Base-by-base conservation (phyloP, 2,888 invertebrate species). In the Sinhomidia bicolor region DNA sequence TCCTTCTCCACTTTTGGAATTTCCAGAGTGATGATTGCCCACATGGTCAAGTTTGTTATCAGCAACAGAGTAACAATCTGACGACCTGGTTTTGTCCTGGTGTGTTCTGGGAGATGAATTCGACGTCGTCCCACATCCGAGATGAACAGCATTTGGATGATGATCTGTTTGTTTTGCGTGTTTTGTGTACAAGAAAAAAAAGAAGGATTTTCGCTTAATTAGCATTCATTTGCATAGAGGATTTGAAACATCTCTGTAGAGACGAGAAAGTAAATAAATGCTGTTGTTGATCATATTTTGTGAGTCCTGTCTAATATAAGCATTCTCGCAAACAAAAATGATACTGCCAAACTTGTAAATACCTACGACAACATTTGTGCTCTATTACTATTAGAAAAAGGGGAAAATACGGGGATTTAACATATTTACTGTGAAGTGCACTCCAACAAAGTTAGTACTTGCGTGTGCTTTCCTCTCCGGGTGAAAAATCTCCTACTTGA, bases 1-100 rank as follows among this genome's bases (percentile, higher is more conserved):
- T 98, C 98, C 92, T 97, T 97, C 93, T 97, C 96, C 90, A 98
- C 98, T 94, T 98, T 98, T 94, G 98, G 97, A 92, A 97, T 97
- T 94, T 98, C 98, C 93, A 99, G 98, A 57, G 98, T 98, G 94
- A 98, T 98, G 93, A 98, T 97, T 91, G 98, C 96, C 97, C 98
- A 99, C 96, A 99, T 97, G 92, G 98, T 98, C 92, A 99, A 96
- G 94, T 99, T 99, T 94, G 97, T 97, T 93, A 99, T 98, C 89
- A 99, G 95, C 90, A 99, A 95, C 95, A 99, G 98, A 90, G 98
- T 99, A 91, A 99, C 98, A 89, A 98, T 96, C 94, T 99, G 98
- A 88, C 99, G 96, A 0, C 98, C 99, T 0, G 98, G 98, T 94
- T 99, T 99, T 94, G 97, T 97, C 92, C 97, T 96, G 93, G 98